Percentiles rank a stretch among this genome's conserved stretches.
Conservation (phyloP, 2,888 invertebrate species). For the Sthenelais limicola region DNA sequence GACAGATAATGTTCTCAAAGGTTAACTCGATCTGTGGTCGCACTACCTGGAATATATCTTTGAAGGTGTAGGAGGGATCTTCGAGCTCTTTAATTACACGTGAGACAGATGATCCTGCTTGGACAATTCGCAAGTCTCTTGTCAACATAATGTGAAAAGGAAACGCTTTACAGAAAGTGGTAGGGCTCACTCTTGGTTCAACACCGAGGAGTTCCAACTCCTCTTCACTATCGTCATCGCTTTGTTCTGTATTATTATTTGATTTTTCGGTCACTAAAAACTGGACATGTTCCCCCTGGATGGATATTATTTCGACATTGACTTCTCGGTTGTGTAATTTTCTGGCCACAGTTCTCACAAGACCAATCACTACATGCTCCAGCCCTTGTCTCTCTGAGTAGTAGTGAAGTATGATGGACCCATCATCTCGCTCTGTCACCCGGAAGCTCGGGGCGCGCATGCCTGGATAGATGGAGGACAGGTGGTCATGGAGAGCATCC, state of each 20-base stretch:
- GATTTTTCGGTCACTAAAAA: constrained; percentile 80
- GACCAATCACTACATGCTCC: constrained; percentile 51
- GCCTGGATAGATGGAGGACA: constrained; percentile 42
- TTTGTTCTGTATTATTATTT: constrained; percentile 7
- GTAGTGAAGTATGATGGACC: constrained; percentile 54
- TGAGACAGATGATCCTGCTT: constrained; percentile 45
- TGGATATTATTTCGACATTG: constrained; percentile 87
- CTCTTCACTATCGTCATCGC: constrained; percentile 23
- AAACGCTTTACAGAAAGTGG: constrained; percentile 55
- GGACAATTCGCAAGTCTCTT: constrained; percentile 48
- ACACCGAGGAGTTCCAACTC: constrained; percentile 28
- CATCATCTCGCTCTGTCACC: constrained; percentile 47
- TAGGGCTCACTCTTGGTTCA: constrained; percentile 43
- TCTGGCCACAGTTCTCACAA: constrained; percentile 66
- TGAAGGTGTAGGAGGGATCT: constrained; percentile 45
- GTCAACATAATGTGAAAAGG: constrained; percentile 58
- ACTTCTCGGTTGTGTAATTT: constrained; percentile 94
- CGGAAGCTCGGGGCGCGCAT: constrained; percentile 44
- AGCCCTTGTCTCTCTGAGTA: constrained; percentile 55
- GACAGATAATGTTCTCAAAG: constrained; percentile 54
- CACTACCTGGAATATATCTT: constrained; percentile 54
- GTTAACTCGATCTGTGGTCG: constrained; percentile 54
- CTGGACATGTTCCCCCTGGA: constrained; percentile 91
- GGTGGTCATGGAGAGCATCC: constrained; percentile 53
- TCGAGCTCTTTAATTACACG: constrained; percentile 43